Base-by-base conservation (phyloP, 1,140 invertebrate species). In the Hypothenemus hampei region DNA sequence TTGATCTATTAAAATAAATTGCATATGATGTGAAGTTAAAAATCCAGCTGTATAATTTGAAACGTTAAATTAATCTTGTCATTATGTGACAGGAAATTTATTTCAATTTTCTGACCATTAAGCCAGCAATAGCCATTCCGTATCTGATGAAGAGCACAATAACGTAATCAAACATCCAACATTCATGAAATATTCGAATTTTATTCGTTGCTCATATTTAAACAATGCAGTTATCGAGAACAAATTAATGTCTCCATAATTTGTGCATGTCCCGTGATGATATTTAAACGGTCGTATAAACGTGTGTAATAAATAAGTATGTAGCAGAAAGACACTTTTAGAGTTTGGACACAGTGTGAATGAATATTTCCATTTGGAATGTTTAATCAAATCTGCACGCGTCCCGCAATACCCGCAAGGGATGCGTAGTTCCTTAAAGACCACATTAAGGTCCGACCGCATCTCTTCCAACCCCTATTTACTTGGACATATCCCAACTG, bases 391-490 rank as follows among this genome's bases (percentile, higher is more conserved):
- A 21, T 11, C 40, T 23, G n/a, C n/a, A n/a, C n/a, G 18, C n/a
- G 8, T 13, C 26, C 13, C 23, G 5, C 15, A 16, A 29, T 7
- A 16, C 15, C 44, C 23, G n/a, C 15, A 31, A 31, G 23, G 21
- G 23, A 46, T 31, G 26, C 26, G 24, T 31, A 31, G 44, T 46
- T 46, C 20, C 23, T 29, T 46, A 29, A 26, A 16, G 24, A 22
- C 44, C 26, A 10, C 44, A 46, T 46, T 46, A 46, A 46, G 24
- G 13, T n/a, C 19, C n/a, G 13, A 37, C 47, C 47, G 47, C 31
- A 37, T 49, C 47, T 33, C 37, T 49, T 49, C 24, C 47, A 26
- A 37, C 21, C 29, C 47, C 47, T n/a, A 37, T 49, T 49, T 49
- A 37, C 47, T 18, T n/a, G 15, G 26, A 46, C 23, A 49, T 39